A percentile compares a stretch with the other conserved stretches of the same genome.
Evolutionary conservation across 1,140 invertebrate genomes (phyloP).

Genomic region (Nasonia longicornis): DNA sequence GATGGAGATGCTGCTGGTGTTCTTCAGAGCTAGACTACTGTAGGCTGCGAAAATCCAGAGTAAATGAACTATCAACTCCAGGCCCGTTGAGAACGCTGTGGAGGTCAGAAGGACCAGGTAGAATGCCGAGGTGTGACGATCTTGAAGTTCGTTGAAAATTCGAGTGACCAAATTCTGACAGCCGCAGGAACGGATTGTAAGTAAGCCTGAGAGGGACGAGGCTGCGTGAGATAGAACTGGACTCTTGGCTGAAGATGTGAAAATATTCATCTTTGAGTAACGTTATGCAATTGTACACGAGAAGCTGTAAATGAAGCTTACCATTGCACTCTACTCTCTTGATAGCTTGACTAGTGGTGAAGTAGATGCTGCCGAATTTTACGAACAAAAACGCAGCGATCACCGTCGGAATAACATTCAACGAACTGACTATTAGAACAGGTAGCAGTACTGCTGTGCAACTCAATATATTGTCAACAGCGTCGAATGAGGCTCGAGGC

Average conservation of each 20-base stretch:
- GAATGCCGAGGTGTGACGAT: slow-evolving; percentile 73
- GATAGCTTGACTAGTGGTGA: slow-evolving; percentile 81
- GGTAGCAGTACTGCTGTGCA: slow-evolving; percentile 65
- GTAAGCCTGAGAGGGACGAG: slow-evolving; percentile 82
- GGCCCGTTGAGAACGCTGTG: slow-evolving; percentile 82
- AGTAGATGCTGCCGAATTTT: slow-evolving; percentile 78
- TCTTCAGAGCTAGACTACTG: background rate
- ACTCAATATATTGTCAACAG: slow-evolving; percentile 72
- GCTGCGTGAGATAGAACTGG: slow-evolving; percentile 84
- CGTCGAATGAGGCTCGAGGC: slow-evolving; percentile 80
- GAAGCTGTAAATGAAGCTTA: slow-evolving; percentile 61
- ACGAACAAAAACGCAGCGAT: slow-evolving; percentile 77
- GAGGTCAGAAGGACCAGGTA: slow-evolving; percentile 80
- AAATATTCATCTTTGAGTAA: slow-evolving; percentile 7
- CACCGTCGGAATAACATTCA: slow-evolving; percentile 78
- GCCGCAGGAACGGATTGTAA: slow-evolving; percentile 81
- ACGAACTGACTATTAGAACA: slow-evolving; percentile 80
- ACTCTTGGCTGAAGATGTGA: slow-evolving; percentile 71
- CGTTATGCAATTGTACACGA: background rate
- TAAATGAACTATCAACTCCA: slow-evolving; percentile 69
- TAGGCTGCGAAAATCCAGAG: background rate
- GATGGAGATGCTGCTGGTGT: slow-evolving; percentile 49
- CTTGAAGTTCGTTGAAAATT: slow-evolving; percentile 80
- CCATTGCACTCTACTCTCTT: slow-evolving; percentile 86
- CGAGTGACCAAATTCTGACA: slow-evolving; percentile 76